Base-by-base conservation (phyloP, 2,888 invertebrate species). In the Ectemnius continuus region DNA sequence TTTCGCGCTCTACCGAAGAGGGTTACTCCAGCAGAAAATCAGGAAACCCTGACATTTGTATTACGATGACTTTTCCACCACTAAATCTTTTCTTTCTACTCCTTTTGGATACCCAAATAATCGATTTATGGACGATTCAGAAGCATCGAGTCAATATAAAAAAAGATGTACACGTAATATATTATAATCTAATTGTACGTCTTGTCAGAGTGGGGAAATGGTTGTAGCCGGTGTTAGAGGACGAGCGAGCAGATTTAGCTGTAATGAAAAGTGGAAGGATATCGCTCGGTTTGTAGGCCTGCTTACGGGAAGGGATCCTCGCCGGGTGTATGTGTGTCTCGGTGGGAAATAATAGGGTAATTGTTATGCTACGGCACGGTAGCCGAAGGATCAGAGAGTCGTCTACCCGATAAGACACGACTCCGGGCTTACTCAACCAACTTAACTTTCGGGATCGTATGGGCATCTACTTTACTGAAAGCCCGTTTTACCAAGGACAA, bases 321-420 rank as follows among this genome's bases (percentile, higher is more conserved):
- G 1, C 14, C n/a, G n/a, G 14, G 14, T 14, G n/a, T 52, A 5
- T 11, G n/a, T 52, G 14, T 67, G 70, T 75, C n/a, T n/a, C n/a
- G n/a, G 75, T 71, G 76, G 69, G 77, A 83, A 82, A 82, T 91
- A 91, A 91, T 90, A 87, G 85, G 90, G 89, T 90, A 90, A 91
- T 91, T 90, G 89, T 90, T 91, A 91, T 91, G 90, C 90, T 79
- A 77, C 76, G 84, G 86, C 90, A 91, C 90, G 90, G 84, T 86
- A 88, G 86, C 85, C 84, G 75, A 85, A 87, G 88, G 89, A 90
- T 90, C 89, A 86, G 87, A 88, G 87, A 84, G 85, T 86, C 85
- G 86, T 88, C 88, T 87, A 87, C 84, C 85, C 85, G 90, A 91
- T 91, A 91, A 90, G 90, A 90, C 90, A 91, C 90, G 90, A 81